Evolutionary conservation across 2,888 invertebrate species (phyloP), one percentile per base, ranked within the genome.

Genomic region (Cephalotes varians): DNA sequence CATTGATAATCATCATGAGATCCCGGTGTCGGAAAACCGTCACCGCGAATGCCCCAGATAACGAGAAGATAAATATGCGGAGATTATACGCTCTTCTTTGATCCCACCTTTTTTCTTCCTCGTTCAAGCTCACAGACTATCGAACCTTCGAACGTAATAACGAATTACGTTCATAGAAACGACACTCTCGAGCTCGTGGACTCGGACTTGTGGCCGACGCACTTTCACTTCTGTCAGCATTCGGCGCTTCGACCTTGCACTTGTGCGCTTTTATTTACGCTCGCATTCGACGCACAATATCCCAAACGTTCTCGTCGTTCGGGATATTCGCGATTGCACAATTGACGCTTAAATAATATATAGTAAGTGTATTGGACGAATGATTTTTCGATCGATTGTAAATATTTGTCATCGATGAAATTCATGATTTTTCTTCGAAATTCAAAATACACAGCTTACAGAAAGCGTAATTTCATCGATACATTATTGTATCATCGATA

Each of bases 1-100:
- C 83, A 62, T 76, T 74, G 49, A 76, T 71, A 56, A 81, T 81
- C 18, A 47, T 49, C 71, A 62, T 31, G 49, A 40, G 44, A 44
- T 15, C 44, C 25, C 25, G 40, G 31, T 37, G 76, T 76, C 58
- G 69, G 49, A 37, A 81, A 47, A 74, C 12, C 37, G 25, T 7
- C n/a, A 18, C 25, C 49, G 12, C 51, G 44, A 40, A 34, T 15
- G 40, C 56, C 56, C 40, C 71, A 58, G 81, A 82, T 82, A 84
- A 86, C 82, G 86, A 87, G 81, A 77, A 73, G 73, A 86, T 87
- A 85, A 85, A 47, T 85, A 65, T 69, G 37, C 40, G 44, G 62
- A 77, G 72, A 85, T 87, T 86, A 82, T 76, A 87, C n/a, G 40
- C 69, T 56, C 54, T 31, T 28, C 28, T 56, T 49, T 28, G 31